These are phyloP conservation scores for Isurus oxyrinchus DNA, from an alignment of 2,113 vertebrate genomes.

Conservation along the genomic window DNA sequence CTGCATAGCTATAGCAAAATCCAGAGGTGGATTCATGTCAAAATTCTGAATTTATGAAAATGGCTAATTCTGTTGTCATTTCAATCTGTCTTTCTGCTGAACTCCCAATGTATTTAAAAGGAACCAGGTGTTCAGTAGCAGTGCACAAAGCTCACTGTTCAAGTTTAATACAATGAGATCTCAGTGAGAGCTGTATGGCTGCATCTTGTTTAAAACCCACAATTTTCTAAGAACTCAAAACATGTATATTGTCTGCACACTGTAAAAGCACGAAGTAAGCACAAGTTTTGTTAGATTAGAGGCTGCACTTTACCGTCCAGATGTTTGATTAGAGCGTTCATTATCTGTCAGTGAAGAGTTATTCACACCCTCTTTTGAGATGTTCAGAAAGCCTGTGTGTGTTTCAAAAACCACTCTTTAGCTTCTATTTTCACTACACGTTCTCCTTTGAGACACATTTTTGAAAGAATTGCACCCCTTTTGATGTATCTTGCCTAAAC, in stretches of 20 bases:
- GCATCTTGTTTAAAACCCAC: conserved; percentile 6
- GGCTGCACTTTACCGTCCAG: not conserved
- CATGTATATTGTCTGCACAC: not conserved
- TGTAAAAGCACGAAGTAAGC: not conserved
- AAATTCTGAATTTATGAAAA: not conserved
- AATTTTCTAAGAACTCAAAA: conserved; percentile 18
- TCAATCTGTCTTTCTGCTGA: not conserved
- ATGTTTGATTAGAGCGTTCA: conserved; percentile 30
- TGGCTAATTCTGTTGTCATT: not conserved
- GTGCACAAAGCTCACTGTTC: not conserved
- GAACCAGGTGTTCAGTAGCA: conserved; percentile 12
- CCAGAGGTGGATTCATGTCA: not conserved
- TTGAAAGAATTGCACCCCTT: not conserved
- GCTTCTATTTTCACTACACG: not conserved
- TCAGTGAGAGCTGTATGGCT: not conserved
- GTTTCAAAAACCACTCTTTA: not conserved
- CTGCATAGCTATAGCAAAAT: not conserved
- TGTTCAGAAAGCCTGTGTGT: not conserved
- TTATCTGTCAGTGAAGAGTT: not conserved
- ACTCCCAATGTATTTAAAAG: not conserved
- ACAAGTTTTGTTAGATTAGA: conserved; percentile 16
- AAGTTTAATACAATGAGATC: conserved; percentile 17
- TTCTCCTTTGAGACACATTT: not conserved
- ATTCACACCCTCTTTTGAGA: not conserved
- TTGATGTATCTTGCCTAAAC: not conserved